Evolutionary conservation across 1,140 invertebrate species (phyloP).

Genomic region (Andrena cerasifolii): DNA sequence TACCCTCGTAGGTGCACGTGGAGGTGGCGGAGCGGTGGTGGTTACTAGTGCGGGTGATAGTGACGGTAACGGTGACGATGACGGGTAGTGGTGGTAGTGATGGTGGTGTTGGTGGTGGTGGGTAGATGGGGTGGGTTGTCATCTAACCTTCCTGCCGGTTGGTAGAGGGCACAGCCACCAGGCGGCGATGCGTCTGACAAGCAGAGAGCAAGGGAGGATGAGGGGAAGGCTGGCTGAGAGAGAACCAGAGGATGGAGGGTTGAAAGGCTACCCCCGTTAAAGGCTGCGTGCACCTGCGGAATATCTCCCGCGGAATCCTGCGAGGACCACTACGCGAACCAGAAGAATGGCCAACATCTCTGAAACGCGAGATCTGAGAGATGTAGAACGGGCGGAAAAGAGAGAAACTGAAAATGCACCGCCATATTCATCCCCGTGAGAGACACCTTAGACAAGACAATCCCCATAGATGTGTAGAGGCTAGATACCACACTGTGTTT

Average conservation of each 20-base stretch:
- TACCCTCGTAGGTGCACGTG: conserved; percentile 22
- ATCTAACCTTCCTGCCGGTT: conserved; percentile 53
- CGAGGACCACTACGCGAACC: not conserved
- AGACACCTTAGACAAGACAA: conserved; percentile 62
- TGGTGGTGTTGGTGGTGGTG: conserved; percentile 26
- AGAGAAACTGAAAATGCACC: conserved; percentile 21
- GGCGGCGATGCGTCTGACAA: conserved; percentile 54
- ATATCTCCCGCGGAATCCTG: not conserved
- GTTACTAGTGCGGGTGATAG: conserved; percentile 13
- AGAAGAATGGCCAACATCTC: not conserved
- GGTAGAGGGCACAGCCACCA: conserved; percentile 69
- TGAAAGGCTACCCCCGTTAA: not conserved
- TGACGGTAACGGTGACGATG: conserved; percentile 13
- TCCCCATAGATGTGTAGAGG: conserved; percentile 60
- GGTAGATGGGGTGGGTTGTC: conserved; percentile 50
- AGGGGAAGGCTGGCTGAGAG: not conserved
- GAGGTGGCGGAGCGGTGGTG: not conserved
- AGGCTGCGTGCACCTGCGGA: not conserved
- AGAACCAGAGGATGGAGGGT: not conserved
- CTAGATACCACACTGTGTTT: conserved; percentile 54
- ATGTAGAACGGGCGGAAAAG: not conserved
- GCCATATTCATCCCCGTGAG: conserved; percentile 61
- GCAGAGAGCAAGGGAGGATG: not conserved
- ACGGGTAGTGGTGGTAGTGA: not conserved
- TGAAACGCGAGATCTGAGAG: not conserved